Evolutionary conservation across 1,140 invertebrate genomes (phyloP), one percentile per base, ranked within the genome.

Genomic region (Melitaea cinxia): DNA sequence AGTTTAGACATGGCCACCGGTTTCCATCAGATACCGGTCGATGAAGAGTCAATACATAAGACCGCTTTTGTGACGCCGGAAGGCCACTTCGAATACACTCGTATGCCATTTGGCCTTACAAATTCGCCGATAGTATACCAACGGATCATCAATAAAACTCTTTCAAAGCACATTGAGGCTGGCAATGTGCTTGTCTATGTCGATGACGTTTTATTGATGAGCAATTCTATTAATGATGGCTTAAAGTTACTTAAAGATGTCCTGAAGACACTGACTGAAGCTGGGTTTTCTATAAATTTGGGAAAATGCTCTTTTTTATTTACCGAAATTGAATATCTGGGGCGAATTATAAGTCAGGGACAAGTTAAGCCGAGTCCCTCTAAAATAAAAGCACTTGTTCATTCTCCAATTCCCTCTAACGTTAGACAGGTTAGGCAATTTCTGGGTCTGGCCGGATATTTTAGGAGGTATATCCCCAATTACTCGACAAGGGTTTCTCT

Each of bases 361-460:
- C 63, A 70, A 47, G 65, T 57, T 10, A 57, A 47, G 9, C 65
- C 65, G 33, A 33, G 64, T 23, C 21, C 45, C 12, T 10, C 14
- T 5, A 73, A 74, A 60, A 21, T 64, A 2, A 19, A 65, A 7
- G 72, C 72, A 1, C 37, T 77, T 1, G 33, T 65, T 21, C 68
- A 71, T 4, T 67, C 75, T 1, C 55, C 62, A 24, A 35, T 17
- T 2, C 75, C 72, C 24, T 10, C 12, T 4, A 70, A 55, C 30
- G 65, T 70, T 9, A 77, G 66, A 49, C 54, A 77, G 56, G 65
- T 75, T 10, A 47, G 73, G n/a, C 67, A 75, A 23, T 66, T 75
- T 45, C 47, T 70, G 24, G 68, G 73, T 1, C 59, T 70, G 3
- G 68, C 65, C 4, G 65, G 71, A 10, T 76, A 70, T 52, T 70